Evolutionary conservation across 2,888 invertebrate genomes (phyloP), one percentile per base, ranked within the genome.

Genomic region (Dusona sp.): DNA sequence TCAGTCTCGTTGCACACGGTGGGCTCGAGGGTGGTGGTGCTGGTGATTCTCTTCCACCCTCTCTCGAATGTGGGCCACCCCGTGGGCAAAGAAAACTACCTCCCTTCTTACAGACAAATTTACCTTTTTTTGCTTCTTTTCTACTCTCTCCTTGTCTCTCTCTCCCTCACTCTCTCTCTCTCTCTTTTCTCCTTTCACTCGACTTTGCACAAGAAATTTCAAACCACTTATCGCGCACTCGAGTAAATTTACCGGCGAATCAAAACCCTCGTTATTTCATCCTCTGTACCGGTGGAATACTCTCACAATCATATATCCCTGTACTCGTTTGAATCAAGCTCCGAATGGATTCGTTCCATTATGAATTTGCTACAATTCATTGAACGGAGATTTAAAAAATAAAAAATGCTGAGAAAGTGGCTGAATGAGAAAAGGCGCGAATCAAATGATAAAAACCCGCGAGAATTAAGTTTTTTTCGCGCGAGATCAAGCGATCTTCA

Each of bases 31-130:
- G 25, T 57, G 61, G 61, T 25, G 57, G 61, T 16, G 51, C n/a
- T 54, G 61, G 16, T 61, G 29, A 16, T 61, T 61, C 61, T 61
- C 61, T 61, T 61, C 61, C 61, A 29, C 61, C 61, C 61, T 61
- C 61, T 61, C 61, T 61, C 61, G 61, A 61, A 61, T 61, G 61
- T 61, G 61, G 61, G 61, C 61, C 61, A 61, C 29, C 61, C 61
- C 61, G 61, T 61, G 61, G 61, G 29, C 61, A 61, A 61, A 61
- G 61, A 61, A 61, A 61, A 25, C 61, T 67, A 51, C 51, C 29
- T 25, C 38, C 67, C 42, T 51, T 19, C 54, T 65, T 65, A 16
- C 57, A 11, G 42, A 68, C 16, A 22, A 38, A 29, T 68, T 42
- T 25, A 73, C 51, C 54, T 22, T 51, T 72, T 45, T 25, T 13